phyloP scores from a whole-genome alignment of 1,140 invertebrate species.

The Hyposmocoma kahamanoa region DNA sequence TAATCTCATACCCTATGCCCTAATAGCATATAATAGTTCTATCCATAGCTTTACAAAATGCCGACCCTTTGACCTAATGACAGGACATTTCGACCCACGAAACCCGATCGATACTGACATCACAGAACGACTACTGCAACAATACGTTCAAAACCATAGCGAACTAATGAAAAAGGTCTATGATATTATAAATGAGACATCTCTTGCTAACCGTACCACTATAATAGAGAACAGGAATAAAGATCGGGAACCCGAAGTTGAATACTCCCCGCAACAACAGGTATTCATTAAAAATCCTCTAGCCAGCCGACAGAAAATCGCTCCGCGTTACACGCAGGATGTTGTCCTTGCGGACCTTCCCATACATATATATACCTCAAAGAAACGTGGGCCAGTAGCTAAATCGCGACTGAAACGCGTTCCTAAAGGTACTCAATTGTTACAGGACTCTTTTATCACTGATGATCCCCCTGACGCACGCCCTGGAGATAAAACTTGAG shows the following conservation, averaged over 20 bases:
- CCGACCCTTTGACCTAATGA: not conserved
- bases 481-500: conserved; percentile 1
- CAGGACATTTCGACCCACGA: not conserved
- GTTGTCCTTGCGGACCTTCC: not conserved
- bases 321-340: not conserved
- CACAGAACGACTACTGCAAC: not conserved
- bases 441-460: conserved; percentile 4
- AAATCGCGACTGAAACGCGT: not conserved
- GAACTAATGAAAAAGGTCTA: not conserved
- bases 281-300: not conserved
- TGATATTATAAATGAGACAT: not conserved
- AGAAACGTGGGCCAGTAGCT: not conserved
- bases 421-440: not conserved
- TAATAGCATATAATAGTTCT: too few species aligned
- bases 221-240: conserved; percentile 1
- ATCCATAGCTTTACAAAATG: too few species aligned
- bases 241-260: not conserved
- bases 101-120: not conserved
- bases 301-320: not conserved
- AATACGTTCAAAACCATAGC: not conserved
- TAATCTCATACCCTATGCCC: conserved; percentile 1
- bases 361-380: conserved; percentile 4
- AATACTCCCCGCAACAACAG: not conserved
- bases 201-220: not conserved
- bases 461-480: not conserved